Evolutionary conservation across 2,888 invertebrate genomes (phyloP).

Genomic region (Lamellibrachia columna): DNA sequence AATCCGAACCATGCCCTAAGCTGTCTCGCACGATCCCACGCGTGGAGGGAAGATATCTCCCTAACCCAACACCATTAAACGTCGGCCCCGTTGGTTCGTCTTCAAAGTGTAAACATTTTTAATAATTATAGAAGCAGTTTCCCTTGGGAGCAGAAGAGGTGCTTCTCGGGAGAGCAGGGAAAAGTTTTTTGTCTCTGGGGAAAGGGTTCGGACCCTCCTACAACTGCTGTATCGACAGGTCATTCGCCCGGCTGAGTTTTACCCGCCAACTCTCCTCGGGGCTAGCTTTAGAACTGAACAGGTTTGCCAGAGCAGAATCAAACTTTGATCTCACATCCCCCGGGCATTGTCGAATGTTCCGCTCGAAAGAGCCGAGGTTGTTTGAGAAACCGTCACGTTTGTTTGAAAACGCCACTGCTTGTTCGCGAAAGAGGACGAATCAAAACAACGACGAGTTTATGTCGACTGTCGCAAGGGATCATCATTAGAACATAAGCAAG

Average conservation of each 20-base stretch:
- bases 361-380: background rate
- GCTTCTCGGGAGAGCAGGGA: background rate
- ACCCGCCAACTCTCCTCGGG: background rate
- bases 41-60: background rate
- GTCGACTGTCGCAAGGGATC: no score
- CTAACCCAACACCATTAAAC: background rate
- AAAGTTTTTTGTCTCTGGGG: background rate
- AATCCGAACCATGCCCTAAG: background rate
- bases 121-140: background rate
- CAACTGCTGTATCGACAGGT: background rate
- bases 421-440: background rate
- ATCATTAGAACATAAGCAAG: no score
- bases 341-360: background rate
- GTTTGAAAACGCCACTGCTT: background rate
- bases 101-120: background rate
- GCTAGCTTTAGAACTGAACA: background rate
- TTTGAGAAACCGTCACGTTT: background rate
- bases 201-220: background rate
- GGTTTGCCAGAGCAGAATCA: background rate
- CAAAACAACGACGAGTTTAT: background rate
- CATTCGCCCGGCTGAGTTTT: background rate
- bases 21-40: background rate
- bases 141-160: no score
- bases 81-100: background rate
- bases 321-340: background rate